These are phyloP conservation scores for Podargus strigoides DNA, from an alignment of 2,797 vertebrate species.

Conservation along the genomic window DNA sequence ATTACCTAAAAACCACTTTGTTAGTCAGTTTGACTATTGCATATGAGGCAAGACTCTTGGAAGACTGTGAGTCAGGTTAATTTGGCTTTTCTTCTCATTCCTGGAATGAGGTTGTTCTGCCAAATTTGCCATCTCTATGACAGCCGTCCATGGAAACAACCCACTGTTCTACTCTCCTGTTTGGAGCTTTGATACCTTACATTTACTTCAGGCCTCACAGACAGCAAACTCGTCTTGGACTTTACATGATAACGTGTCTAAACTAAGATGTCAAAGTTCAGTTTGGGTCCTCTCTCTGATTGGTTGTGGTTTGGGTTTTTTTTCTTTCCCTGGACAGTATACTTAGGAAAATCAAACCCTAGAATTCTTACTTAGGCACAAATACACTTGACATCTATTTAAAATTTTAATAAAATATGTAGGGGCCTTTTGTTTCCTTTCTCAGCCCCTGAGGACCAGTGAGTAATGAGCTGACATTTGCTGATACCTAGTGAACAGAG, in stretches of 20 bases:
- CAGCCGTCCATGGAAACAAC: not conserved
- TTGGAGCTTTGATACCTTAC: not conserved
- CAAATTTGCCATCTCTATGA: not conserved
- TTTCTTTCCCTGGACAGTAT: fast-evolving
- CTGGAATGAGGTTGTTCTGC: not conserved
- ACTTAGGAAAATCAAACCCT: not conserved
- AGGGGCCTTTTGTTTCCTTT: not conserved
- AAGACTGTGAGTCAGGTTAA: not conserved
- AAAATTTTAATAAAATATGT: not conserved
- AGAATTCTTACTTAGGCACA: not conserved
- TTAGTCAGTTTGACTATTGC: not conserved
- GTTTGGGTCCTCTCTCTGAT: not conserved
- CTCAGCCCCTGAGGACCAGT: not conserved
- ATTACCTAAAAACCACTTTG: not conserved
- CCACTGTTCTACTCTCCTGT: not conserved
- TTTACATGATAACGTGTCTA: not conserved
- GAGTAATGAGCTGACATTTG: not conserved
- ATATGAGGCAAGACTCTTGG: not conserved
- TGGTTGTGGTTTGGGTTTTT: not conserved
- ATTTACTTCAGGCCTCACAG: not conserved
- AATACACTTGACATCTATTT: not conserved
- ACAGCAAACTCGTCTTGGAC: not conserved
- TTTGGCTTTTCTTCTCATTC: not conserved
- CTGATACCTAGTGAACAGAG: not conserved
- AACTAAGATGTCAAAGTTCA: not conserved